Base-by-base conservation (phyloP, 1,140 invertebrate species). In the Zaprionus capensis region DNA sequence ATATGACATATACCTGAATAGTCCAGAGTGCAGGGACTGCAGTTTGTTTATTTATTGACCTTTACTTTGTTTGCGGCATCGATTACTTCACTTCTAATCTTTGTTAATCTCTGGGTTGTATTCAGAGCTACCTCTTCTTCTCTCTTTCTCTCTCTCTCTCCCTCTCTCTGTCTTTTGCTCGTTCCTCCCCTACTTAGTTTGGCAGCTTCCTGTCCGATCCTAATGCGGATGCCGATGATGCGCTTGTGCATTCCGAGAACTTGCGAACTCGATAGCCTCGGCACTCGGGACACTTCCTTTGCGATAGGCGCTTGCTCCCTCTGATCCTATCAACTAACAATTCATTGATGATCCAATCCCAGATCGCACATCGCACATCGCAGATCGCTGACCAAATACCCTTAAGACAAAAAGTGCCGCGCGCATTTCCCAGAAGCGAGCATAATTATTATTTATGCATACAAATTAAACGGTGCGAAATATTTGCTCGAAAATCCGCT, bases 371-470 rank as follows among this genome's bases (percentile, higher is more conserved):
- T 5, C 9, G 38, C 22, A 22, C 1, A 22, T 22, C 22, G 22
- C 22, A 22, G 22, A 49, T 49, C 20, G 31, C 31, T 36, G 56
- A 41, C 36, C 56, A 57, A 68, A 70, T 57, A 55, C 51, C 63
- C 56, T 77, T 58, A 57, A 67, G 56, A 70, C 46, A 61, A 64
- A 76, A 71, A 62, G 69, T 67, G 74, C 69, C 72, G 66, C 74
- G 31, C 59, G 22, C 28, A 51, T 36, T 87, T 87, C 81, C 75
- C 2, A 65, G 84, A 87, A 87, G 6, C 73, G 22, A 53, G 28
- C 58, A 87, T 87, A 87, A 86, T 86, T 86, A 81, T 88, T 81
- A 87, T 87, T 87, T 84, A 87, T 85, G 82, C 76, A 85, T 81
- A 90, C 80, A 88, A 87, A 87, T 81, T 84, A 88, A 83, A 84